Evolutionary conservation across 1,140 invertebrate genomes (phyloP).

Genomic region (Fopius arisanus): DNA sequence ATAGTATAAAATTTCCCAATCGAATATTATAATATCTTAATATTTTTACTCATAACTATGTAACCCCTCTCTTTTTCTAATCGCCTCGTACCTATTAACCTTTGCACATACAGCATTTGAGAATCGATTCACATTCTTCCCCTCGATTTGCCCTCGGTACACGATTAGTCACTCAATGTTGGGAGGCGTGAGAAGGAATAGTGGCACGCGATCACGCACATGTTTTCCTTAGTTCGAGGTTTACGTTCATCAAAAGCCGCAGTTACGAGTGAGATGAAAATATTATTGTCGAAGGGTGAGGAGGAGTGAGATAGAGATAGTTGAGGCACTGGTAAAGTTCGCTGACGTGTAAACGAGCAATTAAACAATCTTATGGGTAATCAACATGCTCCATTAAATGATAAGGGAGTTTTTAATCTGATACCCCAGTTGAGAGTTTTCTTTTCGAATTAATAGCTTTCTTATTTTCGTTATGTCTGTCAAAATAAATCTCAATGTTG

Average conservation of each 20-base stretch:
- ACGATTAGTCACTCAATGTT: constrained; percentile 12
- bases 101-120: neutral
- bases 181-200: neutral
- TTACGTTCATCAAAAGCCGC: neutral
- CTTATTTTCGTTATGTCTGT: too few species aligned
- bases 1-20: too few species aligned
- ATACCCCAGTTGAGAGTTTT: too few species aligned
- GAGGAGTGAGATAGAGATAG: neutral
- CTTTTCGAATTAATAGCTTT: too few species aligned
- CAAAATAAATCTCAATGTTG: too few species aligned
- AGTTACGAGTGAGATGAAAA: neutral
- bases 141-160: neutral
- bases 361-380: constrained; percentile 11
- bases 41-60: too few species aligned
- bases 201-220: constrained; percentile 5
- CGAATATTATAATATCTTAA: too few species aligned
- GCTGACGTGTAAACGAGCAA: constrained; percentile 21
- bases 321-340: neutral
- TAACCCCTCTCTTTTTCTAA: neutral
- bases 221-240: neutral
- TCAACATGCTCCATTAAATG: constrained; percentile 14
- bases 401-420: constrained; percentile 6
- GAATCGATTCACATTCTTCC: neutral
- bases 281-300: too few species aligned
- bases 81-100: constrained; percentile 5